phyloP scores from a whole-genome alignment of 2,888 invertebrate genomes.

The Galerucella nymphaeae region DNA sequence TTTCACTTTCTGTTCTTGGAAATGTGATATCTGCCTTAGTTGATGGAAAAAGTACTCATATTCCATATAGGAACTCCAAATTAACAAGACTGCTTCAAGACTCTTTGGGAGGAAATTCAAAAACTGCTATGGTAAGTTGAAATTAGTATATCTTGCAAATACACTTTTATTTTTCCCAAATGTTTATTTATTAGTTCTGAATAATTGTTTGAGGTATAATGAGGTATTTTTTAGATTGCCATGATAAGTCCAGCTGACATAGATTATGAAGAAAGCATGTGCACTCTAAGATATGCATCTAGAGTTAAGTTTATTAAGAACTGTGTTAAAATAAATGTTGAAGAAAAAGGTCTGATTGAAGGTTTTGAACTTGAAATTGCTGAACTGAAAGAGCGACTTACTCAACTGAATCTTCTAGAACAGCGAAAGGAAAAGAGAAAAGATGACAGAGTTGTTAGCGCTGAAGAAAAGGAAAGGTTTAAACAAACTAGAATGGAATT shows the following conservation, averaged over 20 bases:
- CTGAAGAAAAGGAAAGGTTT: slow-evolving; percentile 55
- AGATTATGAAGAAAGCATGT: slow-evolving; percentile 97
- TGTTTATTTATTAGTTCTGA: too few species aligned
- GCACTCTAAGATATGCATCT: slow-evolving; percentile 96
- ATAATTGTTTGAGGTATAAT: too few species aligned
- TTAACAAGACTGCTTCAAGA: slow-evolving; percentile 94
- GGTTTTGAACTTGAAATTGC: slow-evolving; percentile 98
- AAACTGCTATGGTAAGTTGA: slow-evolving; percentile 87
- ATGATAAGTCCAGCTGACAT: slow-evolving; percentile 96
- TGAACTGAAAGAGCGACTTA: slow-evolving; percentile 73
- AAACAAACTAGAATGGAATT: slow-evolving; percentile 59
- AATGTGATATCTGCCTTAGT: slow-evolving; percentile 98
- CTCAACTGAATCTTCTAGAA: slow-evolving; percentile 55
- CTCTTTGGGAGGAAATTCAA: slow-evolving; percentile 96
- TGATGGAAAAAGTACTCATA: slow-evolving; percentile 96
- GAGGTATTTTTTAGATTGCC: slow-evolving; percentile 76
- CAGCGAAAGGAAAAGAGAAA: slow-evolving; percentile 55
- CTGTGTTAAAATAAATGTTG: slow-evolving; percentile 94
- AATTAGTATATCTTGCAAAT: not conserved
- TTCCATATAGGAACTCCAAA: slow-evolving; percentile 98
- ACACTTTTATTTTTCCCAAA: too few species aligned
- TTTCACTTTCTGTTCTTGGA: slow-evolving; percentile 95
- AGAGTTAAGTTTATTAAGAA: slow-evolving; percentile 98
- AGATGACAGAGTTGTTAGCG: slow-evolving; percentile 45
- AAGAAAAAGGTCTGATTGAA: slow-evolving; percentile 94